Conservation (phyloP, 2,888 invertebrate genomes). For the Camptogramma bilineatum region DNA sequence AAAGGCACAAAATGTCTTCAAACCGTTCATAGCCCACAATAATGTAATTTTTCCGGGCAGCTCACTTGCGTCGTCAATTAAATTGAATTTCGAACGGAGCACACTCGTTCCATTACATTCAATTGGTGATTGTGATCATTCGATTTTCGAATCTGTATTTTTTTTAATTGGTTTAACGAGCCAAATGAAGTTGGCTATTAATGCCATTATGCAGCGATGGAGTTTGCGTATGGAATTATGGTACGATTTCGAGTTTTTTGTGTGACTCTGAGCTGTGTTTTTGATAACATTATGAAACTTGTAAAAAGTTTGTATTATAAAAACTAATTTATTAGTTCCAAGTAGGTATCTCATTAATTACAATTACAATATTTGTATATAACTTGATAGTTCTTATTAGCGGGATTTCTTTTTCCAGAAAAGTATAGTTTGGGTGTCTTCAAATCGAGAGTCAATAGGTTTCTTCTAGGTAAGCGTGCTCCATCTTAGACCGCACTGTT, state of each 20-base stretch:
- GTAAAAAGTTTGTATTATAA: too few species aligned
- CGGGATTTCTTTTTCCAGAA: too few species aligned
- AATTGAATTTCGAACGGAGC: constrained; percentile 50
- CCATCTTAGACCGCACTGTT: too few species aligned
- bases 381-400: too few species aligned
- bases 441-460: too few species aligned
- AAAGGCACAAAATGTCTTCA: constrained; percentile 28
- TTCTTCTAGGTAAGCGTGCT: too few species aligned
- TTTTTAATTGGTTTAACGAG: constrained; percentile 42
- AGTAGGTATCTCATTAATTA: too few species aligned
- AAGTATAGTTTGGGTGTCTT: too few species aligned
- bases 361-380: too few species aligned
- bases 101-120: constrained; percentile 51
- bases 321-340: too few species aligned
- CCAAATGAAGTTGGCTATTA: constrained; percentile 36
- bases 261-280: neutral
- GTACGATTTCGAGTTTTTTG: constrained; percentile 16
- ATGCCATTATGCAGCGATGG: constrained; percentile 24
- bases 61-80: constrained; percentile 46
- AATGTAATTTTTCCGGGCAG: constrained; percentile 46
- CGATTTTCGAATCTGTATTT: constrained; percentile 45
- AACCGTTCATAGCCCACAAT: constrained; percentile 23
- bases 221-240: constrained; percentile 28
- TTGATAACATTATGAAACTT: neutral
- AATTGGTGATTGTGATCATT: constrained; percentile 49